phyloP scores from a whole-genome alignment of 2,113 vertebrate genomes.

The Rousettus leschenaultii region DNA sequence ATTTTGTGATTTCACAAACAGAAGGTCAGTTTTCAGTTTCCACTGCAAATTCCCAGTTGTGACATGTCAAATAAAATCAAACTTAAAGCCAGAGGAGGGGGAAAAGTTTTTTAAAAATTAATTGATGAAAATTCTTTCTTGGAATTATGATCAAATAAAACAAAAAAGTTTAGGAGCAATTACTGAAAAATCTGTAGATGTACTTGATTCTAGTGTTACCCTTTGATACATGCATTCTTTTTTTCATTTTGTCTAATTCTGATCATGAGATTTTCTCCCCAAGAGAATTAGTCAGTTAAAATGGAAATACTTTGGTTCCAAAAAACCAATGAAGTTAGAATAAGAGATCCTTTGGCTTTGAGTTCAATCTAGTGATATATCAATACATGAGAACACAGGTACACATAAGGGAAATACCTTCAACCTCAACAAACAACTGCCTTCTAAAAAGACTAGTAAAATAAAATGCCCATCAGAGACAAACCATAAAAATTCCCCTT shows the following conservation, averaged over 20 bases:
- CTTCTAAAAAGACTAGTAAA: neutral
- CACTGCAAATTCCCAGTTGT: neutral
- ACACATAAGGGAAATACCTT: neutral
- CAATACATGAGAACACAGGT: neutral
- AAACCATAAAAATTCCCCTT: neutral
- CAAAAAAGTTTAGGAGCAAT: neutral
- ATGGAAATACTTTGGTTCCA: neutral
- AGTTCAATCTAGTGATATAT: neutral
- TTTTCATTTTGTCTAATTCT: neutral
- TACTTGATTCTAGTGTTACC: neutral
- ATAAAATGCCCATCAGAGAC: neutral
- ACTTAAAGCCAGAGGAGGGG: neutral
- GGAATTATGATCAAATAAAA: constrained; percentile 9
- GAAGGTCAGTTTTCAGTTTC: neutral
- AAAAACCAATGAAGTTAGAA: neutral
- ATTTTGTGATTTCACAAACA: neutral
- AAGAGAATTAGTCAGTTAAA: neutral
- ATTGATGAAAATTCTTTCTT: constrained; percentile 32
- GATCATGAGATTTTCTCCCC: neutral
- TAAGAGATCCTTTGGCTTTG: neutral
- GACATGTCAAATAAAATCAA: constrained; percentile 25
- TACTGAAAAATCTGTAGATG: neutral
- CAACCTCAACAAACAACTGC: neutral
- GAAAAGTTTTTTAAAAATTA: neutral
- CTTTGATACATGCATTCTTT: neutral